Conservation (phyloP, 2,888 invertebrate species). For the Idaea aversata region DNA sequence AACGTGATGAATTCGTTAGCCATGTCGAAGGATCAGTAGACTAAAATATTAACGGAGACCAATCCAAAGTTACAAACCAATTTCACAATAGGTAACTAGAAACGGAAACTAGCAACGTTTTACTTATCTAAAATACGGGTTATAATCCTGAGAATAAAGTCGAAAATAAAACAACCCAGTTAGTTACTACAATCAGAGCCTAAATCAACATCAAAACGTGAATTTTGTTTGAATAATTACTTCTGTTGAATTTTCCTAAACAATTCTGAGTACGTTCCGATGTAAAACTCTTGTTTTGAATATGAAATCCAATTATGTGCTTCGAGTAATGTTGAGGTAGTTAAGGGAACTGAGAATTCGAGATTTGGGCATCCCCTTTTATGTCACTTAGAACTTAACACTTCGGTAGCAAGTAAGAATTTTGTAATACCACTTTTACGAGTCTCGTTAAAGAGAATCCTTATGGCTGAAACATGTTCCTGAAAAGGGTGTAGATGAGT, state of each 20-base stretch:
- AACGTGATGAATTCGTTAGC: neutral
- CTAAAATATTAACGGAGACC: neutral
- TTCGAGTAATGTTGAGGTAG: neutral
- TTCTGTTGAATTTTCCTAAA: slow-evolving; percentile 57
- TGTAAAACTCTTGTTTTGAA: slow-evolving; percentile 30
- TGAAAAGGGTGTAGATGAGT: slow-evolving; percentile 1
- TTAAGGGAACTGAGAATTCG: neutral
- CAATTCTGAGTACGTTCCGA: slow-evolving; percentile 34
- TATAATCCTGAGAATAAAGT: neutral
- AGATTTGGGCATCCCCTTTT: neutral
- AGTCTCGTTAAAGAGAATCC: neutral
- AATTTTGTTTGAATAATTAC: slow-evolving; percentile 64
- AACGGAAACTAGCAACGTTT: slow-evolving; percentile 25
- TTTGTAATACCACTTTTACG: neutral
- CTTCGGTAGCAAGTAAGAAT: neutral
- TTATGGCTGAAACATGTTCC: neutral
- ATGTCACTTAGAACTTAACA: neutral
- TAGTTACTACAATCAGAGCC: slow-evolving; percentile 62
- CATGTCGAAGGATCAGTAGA: neutral
- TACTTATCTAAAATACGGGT: neutral
- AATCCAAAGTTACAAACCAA: neutral
- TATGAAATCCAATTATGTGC: slow-evolving; percentile 28
- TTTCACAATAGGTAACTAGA: slow-evolving; percentile 24
- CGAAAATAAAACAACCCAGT: slow-evolving; percentile 18
- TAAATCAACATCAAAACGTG: slow-evolving; percentile 57